Evolutionary conservation across 2,888 invertebrate species (phyloP), one percentile per base, ranked within the genome.

Genomic region (Chrysomela aeneicollis): DNA sequence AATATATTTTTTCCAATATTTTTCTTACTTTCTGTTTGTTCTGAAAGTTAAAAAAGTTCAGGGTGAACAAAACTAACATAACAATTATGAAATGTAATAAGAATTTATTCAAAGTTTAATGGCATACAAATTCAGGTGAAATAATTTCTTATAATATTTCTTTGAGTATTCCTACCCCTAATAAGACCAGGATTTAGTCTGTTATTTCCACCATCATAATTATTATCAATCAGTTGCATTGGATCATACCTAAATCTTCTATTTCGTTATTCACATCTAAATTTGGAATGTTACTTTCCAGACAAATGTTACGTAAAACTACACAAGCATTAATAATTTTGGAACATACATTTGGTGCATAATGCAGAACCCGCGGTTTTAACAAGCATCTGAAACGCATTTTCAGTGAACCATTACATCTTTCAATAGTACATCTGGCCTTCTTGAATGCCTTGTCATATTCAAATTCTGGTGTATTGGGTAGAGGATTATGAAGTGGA

Each of bases 391-490:
- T 58, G 47, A 47, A 30, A 5, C 58, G 15, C 47, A 58, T 58
- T n/a, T 58, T 49, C 15, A 49, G 19, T 30, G 47, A 47, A n/a
- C 58, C 58, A 58, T 58, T 49, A 30, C 47, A 58, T n/a, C 58
- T 46, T 49, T 49, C 58, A 10, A 58, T 58, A 17, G 30, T 58
- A 19, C 58, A 58, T 49, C 58, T 49, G 17, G 57, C 32, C 32
- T 47, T 58, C 47, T 58, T 47, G 18, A 58, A 58, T 18, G 30
- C 30, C 46, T 58, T 42, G 58, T 49, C 47, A 17, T 19, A 58
- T 49, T 47, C 18, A 22, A 47, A 58, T 58, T 69, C 51, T 12
- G 64, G 61, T 42, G 59, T 61, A 61, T 61, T 55, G 17, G 59
- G 42, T 15, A 30, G 26, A 22, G 60, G 62, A 35, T 57, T 18